Evolutionary conservation across 2,888 invertebrate genomes (phyloP), one percentile per base, ranked within the genome.

Genomic region (Heliconius sara): DNA sequence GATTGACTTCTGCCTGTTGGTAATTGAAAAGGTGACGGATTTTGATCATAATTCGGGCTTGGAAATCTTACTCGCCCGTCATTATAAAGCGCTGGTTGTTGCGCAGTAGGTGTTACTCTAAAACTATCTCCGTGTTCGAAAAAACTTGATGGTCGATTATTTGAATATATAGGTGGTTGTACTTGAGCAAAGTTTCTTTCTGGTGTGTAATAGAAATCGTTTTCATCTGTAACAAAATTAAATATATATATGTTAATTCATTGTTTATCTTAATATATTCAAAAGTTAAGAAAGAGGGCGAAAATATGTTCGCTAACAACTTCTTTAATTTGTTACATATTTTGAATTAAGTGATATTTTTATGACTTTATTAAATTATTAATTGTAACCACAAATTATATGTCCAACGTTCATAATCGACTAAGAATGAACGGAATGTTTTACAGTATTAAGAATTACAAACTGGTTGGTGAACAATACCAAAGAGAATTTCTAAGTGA

Each of bases 111-210:
- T 27, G 91, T 85, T 82, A 91, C 88, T 86, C 92, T 90, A 85
- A 88, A 94, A 85, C 87, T 92, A 80, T 93, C 93, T 57, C 90
- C 92, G 84, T 93, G 89, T 78, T 94, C 94, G 80, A 88, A 94
- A 84, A 91, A 93, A 81, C 92, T 89, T 74, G 92, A 84, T 76
- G 91, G 91, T 72, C 91, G 91, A 88, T 87, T 93, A 78, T 91
- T 94, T 83, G 92, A 89, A 88, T 90, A 95, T 83, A 95, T 86
- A 86, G 93, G 91, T 74, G 95, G 95, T 89, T 95, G 95, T 86
- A 94, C 93, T 95, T 95, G 95, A 90, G 95, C 95, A 92, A 93
- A 95, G 89, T 88, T 95, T 90, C 94, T 92, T 91, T 95, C 95
- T 88, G 94, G 94, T 88, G 93, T 89, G 89, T 92, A 94, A 87